A percentile compares a stretch with the other conserved stretches of the same genome.
Conservation (phyloP, 2,113 vertebrate genomes). For the Tachuris rubrigastra region DNA sequence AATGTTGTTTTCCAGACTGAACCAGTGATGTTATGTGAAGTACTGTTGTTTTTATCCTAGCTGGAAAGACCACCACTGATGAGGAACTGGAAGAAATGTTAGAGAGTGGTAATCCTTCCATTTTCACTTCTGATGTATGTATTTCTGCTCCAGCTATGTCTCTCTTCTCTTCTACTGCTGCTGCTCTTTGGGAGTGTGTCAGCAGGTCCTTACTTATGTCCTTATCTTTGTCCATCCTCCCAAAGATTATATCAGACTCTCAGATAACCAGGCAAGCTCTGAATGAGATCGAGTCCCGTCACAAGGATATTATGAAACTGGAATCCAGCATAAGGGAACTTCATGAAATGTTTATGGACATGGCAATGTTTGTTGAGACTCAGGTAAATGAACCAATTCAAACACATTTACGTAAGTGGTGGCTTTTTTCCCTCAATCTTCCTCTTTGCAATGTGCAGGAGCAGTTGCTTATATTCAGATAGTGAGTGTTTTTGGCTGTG, state of each 20-base stretch:
- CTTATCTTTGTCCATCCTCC: not conserved
- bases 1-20: not conserved
- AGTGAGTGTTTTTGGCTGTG: not conserved
- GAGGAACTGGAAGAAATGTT: conserved; percentile 95
- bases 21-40: not conserved
- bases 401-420: fast-evolving
- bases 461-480: not conserved
- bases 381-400: conserved; percentile 76
- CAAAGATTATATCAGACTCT: conserved; percentile 94
- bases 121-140: conserved; percentile 94
- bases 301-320: conserved; percentile 93
- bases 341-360: conserved; percentile 93
- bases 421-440: not conserved
- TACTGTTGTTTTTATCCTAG: conserved; percentile 67
- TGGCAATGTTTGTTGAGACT: conserved; percentile 94
- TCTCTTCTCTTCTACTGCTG: not conserved
- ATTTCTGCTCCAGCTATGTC: not conserved
- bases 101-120: conserved; percentile 90
- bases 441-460: not conserved
- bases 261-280: conserved; percentile 91
- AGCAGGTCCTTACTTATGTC: not conserved
- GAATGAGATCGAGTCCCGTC: conserved; percentile 93
- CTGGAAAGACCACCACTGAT: conserved; percentile 88
- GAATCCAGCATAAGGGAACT: conserved; percentile 93
- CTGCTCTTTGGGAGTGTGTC: fast-evolving